phyloP scores from a whole-genome alignment of 2,797 vertebrate genomes.

The Anomalospiza imberbis region DNA sequence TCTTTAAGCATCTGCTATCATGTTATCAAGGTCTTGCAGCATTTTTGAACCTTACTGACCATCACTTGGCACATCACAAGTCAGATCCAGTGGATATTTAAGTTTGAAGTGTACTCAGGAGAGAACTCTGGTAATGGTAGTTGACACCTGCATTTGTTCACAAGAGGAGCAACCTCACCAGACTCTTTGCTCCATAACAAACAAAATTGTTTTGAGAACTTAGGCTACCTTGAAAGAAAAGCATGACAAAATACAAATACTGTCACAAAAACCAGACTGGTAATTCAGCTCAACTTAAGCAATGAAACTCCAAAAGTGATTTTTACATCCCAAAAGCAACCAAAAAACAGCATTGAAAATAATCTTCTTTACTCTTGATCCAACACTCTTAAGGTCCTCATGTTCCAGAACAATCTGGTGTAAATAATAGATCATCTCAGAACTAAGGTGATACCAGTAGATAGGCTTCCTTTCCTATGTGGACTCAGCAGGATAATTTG shows the following conservation, averaged over 20 bases:
- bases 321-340: not conserved
- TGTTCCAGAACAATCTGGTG: not conserved
- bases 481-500: slow-evolving; percentile 7
- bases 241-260: not conserved
- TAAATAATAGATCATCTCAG: not conserved
- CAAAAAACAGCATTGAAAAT: not conserved
- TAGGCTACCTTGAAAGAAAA: not conserved
- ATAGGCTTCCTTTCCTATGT: not conserved
- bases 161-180: not conserved
- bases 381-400: not conserved
- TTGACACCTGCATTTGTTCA: not conserved
- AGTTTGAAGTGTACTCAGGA: not conserved
- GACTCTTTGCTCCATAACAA: not conserved
- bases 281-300: not conserved
- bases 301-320: not conserved
- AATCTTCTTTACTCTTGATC: not conserved
- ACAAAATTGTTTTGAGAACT: not conserved
- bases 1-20: not conserved
- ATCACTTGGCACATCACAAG: not conserved
- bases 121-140: not conserved
- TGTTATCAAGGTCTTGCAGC: not conserved
- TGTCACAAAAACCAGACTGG: not conserved
- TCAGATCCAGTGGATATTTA: not conserved
- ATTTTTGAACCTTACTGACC: not conserved
- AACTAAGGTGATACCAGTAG: not conserved